Evolutionary conservation across 2,113 vertebrate species (phyloP).

Genomic region (Corythornis cristatus): DNA sequence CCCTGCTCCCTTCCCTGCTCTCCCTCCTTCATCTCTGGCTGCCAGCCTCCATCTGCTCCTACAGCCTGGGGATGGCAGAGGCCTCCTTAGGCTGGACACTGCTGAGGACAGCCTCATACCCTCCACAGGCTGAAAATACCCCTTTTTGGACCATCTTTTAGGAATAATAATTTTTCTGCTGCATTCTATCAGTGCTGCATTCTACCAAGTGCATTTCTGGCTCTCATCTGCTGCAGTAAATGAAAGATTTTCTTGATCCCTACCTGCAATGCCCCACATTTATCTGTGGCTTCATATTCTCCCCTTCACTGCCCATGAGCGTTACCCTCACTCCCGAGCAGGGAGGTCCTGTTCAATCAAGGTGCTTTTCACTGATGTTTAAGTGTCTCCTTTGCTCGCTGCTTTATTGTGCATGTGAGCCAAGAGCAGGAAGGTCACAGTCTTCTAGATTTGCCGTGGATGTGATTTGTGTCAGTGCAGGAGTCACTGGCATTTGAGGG

Average conservation of each 20-base stretch:
- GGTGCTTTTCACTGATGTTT: background rate
- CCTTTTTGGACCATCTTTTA: background rate
- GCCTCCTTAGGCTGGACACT: background rate
- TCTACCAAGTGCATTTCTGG: background rate
- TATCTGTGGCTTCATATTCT: background rate
- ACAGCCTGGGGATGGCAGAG: background rate
- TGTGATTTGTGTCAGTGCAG: background rate
- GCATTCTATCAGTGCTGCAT: background rate
- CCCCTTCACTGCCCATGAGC: too few relatives aligned
- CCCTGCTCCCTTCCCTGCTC: background rate
- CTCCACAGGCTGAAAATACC: background rate
- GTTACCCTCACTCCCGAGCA: background rate
- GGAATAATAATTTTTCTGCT: background rate
- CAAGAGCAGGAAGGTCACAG: background rate
- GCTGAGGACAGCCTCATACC: background rate
- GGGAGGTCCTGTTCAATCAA: rapidly evolving
- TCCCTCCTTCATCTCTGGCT: background rate
- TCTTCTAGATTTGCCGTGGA: background rate
- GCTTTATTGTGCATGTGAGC: background rate
- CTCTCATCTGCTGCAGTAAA: background rate
- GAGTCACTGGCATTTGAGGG: background rate
- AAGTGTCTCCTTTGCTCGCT: background rate
- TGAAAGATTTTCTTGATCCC: background rate
- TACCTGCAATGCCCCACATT: background rate
- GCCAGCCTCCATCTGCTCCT: background rate